Evolutionary conservation across 1,140 invertebrate species (phyloP).

Genomic region (Drosophila subobscura): DNA sequence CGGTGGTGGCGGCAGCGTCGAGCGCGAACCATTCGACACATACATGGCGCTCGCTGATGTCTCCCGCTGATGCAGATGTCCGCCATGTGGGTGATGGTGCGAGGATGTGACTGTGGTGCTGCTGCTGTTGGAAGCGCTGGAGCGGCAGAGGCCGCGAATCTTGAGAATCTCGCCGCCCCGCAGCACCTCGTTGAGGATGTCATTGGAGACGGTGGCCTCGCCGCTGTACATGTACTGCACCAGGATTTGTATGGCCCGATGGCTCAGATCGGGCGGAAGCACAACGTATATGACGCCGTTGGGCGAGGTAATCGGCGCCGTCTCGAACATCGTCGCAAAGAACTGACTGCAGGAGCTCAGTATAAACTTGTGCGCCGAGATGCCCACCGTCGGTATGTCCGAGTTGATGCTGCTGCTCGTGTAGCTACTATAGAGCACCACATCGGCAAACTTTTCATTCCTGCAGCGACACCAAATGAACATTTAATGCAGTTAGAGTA

Average conservation of each 20-base stretch:
- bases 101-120: conserved; percentile 14
- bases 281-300: conserved; percentile 89
- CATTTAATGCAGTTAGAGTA: neutral
- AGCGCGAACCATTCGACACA: conserved; percentile 65
- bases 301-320: conserved; percentile 81
- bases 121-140: conserved; percentile 84
- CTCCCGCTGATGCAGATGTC: conserved; percentile 76
- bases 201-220: conserved; percentile 93
- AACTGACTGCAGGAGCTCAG: conserved; percentile 90
- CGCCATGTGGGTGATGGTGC: conserved; percentile 73
- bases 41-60: conserved; percentile 45
- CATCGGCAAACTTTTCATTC: conserved; percentile 91
- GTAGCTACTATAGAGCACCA: conserved; percentile 88
- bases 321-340: conserved; percentile 83
- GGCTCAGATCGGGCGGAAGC: conserved; percentile 91
- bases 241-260: conserved; percentile 90
- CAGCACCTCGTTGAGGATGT: conserved; percentile 90
- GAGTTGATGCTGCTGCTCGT: conserved; percentile 63
- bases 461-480: conserved; percentile 23
- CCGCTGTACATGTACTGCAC: conserved; percentile 95
- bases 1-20: conserved; percentile 48
- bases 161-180: conserved; percentile 91
- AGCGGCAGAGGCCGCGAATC: conserved; percentile 89
- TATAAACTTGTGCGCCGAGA: conserved; percentile 94
- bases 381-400: conserved; percentile 85